phyloP scores from a whole-genome alignment of 1,140 invertebrate species.

The Drosophila paulistorum region DNA sequence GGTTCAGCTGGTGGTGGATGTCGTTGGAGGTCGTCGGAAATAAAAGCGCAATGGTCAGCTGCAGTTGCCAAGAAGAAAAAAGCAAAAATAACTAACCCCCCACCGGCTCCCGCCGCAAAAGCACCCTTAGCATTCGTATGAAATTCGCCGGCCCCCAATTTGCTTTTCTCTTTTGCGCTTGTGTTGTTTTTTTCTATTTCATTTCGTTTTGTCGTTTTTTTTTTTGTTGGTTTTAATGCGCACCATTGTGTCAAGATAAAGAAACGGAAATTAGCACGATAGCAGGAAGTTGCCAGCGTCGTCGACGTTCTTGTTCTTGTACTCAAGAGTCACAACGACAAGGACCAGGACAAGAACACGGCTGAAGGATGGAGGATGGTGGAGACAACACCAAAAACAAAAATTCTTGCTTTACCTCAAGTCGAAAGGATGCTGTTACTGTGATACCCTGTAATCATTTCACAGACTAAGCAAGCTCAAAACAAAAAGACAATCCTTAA shows the following conservation, averaged over 20 bases:
- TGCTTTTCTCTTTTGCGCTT: constrained; percentile 2
- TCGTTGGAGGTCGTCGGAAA: constrained; percentile 54
- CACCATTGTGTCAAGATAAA: constrained; percentile 83
- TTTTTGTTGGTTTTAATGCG: constrained; percentile 74
- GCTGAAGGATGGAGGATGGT: constrained; percentile 19
- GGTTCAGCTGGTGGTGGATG: not conserved
- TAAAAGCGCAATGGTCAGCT: constrained; percentile 76
- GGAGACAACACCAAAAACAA: constrained; percentile 25
- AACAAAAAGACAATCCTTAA: too few species aligned
- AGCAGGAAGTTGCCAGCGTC: constrained; percentile 81
- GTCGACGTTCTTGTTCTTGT: constrained; percentile 65
- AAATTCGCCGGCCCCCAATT: constrained; percentile 44
- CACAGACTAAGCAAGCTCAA: too few species aligned
- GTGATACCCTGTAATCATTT: not conserved
- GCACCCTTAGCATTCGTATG: constrained; percentile 54
- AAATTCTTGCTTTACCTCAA: not conserved
- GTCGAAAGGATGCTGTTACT: constrained; percentile 18
- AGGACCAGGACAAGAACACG: constrained; percentile 25
- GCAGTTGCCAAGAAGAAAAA: constrained; percentile 26
- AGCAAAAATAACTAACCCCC: not conserved
- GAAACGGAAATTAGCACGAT: constrained; percentile 83
- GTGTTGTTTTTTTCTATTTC: constrained; percentile 17
- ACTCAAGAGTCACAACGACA: constrained; percentile 38
- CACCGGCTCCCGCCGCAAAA: not conserved
- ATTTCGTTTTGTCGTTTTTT: constrained; percentile 1